Evolutionary conservation across 2,888 invertebrate species (phyloP), one percentile per base, ranked within the genome.

Genomic region (Hirtodrosophila histrioides): DNA sequence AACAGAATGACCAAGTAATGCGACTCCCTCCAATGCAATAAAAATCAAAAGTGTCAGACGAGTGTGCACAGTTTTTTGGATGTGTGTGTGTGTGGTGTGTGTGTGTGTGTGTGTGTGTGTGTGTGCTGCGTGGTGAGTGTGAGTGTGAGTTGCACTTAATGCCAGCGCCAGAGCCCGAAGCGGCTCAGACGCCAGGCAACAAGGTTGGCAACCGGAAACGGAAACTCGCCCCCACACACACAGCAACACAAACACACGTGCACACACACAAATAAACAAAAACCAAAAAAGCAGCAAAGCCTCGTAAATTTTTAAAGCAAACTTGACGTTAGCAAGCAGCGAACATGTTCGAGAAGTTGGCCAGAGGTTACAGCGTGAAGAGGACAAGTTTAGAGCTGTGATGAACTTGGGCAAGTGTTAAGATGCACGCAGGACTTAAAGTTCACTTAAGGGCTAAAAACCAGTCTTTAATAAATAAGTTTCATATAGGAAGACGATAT

Each of bases 141-240:
- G 53, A 24, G 44, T 66, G 27, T 60, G 53, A 24, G 44, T 17
- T 71, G 41, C 63, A 46, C 60, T 67, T 54, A 49, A 43, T 50
- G 57, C 37, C 49, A 46, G 41, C 3, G 35, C 23, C 45, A 50
- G 12, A 37, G 9, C 40, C 33, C 24, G 7, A 27, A 40, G 46
- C 36, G 17, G 54, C 29, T 45, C 43, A 54, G 27, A 65, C 48
- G 64, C 9, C 74, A 55, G 41, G 33, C 46, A 33, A 24, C 46
- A 27, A 69, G 33, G 54, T 63, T 63, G 51, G 50, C 51, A 53
- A 58, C 49, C 73, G 69, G 60, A 76, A 77, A 60, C 68, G 68
- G 78, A 75, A 77, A 49, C 63, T 41, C 45, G 46, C 71, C 36
- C 56, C 49, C 48, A 51, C 8, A 51, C 29, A 49, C 46, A 27